A percentile compares a stretch with the other conserved stretches of the same genome.
Evolutionary conservation across 2,888 invertebrate species (phyloP).

Genomic region (Eurytoma adleriae): DNA sequence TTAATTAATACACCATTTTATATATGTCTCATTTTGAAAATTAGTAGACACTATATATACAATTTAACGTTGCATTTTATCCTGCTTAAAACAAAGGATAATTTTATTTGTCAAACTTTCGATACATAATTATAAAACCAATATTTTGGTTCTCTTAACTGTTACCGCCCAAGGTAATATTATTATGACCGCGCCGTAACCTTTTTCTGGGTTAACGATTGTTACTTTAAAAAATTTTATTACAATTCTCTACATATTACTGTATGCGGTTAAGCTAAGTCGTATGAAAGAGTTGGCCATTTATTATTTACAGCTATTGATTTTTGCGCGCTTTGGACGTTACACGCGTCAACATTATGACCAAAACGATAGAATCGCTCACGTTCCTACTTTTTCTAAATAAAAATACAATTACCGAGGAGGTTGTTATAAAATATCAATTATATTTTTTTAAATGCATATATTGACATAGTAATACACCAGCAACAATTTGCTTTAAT

Average conservation of each 20-base stretch:
- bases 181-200: too few species aligned
- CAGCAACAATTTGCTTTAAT: background rate
- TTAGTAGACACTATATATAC: too few species aligned
- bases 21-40: too few species aligned
- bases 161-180: too few species aligned
- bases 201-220: too few species aligned
- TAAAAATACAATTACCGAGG: background rate
- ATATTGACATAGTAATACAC: background rate
- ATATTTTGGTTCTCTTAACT: too few species aligned
- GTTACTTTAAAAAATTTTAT: too few species aligned
- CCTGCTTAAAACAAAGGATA: too few species aligned
- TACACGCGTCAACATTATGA: constrained; percentile 25
- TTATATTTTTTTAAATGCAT: background rate
- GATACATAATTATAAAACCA: too few species aligned
- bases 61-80: too few species aligned
- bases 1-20: background rate
- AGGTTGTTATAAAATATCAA: background rate
- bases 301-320: constrained; percentile 44
- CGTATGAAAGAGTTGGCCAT: background rate
- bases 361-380: constrained; percentile 11
- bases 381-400: background rate
- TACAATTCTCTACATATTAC: background rate
- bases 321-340: constrained; percentile 16
- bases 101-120: too few species aligned
- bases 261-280: constrained; percentile 4